Percentiles rank a stretch among this genome's conserved stretches.
These are phyloP conservation scores for Forbesichthys agassizii DNA, from an alignment of 2,113 vertebrate species.

Conservation along the genomic window DNA sequence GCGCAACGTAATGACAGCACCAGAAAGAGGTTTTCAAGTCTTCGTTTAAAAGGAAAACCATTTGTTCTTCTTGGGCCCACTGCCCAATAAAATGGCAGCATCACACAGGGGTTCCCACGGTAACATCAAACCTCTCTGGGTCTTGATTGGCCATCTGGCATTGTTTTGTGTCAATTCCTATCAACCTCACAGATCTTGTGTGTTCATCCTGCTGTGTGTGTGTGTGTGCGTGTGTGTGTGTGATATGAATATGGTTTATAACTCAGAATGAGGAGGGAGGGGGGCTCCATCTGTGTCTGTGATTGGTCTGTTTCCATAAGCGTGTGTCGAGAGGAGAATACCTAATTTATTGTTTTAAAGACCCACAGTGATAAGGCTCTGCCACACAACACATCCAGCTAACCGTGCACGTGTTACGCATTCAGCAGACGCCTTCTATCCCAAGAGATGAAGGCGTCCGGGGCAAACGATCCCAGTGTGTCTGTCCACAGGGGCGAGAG, in stretches of 20 bases:
- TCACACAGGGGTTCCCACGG: conserved; percentile 55
- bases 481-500: too few species aligned
- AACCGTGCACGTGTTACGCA: too few species aligned
- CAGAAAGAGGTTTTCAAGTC: background rate
- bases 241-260: conserved; percentile 59
- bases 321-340: conserved; percentile 25
- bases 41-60: background rate
- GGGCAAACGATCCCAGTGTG: too few species aligned
- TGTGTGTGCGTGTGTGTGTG: conserved; percentile 56
- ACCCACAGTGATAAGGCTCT: conserved; percentile 8
- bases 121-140: conserved; percentile 50
- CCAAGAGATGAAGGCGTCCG: too few species aligned
- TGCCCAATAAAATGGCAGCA: background rate
- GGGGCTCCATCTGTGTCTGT: conserved; percentile 21
- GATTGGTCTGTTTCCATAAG: conserved; percentile 57
- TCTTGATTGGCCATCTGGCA: conserved; percentile 71
- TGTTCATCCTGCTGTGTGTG: conserved; percentile 47
- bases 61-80: background rate
- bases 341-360: conserved; percentile 8
- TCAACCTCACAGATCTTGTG: conserved; percentile 62
- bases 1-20: background rate
- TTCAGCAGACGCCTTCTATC: too few species aligned
- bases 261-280: too few species aligned
- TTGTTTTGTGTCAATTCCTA: conserved; percentile 70
- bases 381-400: too few species aligned